Evolutionary conservation across 2,888 invertebrate genomes (phyloP).

Genomic region (Volucella inflata): DNA sequence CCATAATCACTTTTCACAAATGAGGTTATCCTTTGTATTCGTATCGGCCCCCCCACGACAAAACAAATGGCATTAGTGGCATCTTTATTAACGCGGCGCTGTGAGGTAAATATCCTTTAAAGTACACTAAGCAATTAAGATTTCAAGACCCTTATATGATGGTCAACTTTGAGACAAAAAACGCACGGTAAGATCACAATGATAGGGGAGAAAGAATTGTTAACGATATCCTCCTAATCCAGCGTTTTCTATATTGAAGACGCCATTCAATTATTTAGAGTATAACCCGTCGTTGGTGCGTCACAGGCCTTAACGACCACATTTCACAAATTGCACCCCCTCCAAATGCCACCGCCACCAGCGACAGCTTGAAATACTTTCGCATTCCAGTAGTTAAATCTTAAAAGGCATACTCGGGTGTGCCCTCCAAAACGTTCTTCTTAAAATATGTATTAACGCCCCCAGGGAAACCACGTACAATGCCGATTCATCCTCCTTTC

Average conservation of each 20-base stretch:
- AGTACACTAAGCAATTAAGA: slow-evolving; percentile 3
- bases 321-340: slow-evolving; percentile 45
- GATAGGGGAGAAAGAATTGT: background rate
- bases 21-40: slow-evolving; percentile 27
- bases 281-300: background rate
- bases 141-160: too few species aligned
- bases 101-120: slow-evolving; percentile 23
- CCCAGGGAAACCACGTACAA: background rate
- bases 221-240: background rate
- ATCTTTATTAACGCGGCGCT: background rate
- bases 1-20: slow-evolving; percentile 15
- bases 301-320: background rate
- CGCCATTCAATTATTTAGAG: slow-evolving; percentile 51
- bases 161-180: too few species aligned
- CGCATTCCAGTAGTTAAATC: background rate
- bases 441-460: slow-evolving; percentile 6
- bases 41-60: background rate
- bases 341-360: background rate
- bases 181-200: too few species aligned
- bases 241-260: background rate
- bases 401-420: background rate
- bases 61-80: too few species aligned
- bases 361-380: background rate
- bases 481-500: background rate
- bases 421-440: background rate